A percentile compares a stretch with the other conserved stretches of the same genome.
Conservation (phyloP, 2,888 invertebrate species). For the Zhengitettix transpicula region DNA sequence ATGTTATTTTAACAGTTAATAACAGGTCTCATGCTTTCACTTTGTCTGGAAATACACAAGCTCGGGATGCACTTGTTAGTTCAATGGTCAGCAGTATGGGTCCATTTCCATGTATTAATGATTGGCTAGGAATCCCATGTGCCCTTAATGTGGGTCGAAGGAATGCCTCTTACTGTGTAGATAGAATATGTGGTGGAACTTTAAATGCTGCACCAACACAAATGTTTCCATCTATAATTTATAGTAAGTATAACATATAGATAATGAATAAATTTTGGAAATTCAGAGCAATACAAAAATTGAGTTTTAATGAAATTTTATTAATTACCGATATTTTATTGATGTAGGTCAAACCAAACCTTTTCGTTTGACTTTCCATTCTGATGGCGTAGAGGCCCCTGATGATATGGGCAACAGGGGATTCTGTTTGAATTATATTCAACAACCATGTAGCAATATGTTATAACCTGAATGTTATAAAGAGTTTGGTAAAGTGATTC, state of each 20-base stretch:
- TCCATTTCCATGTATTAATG: constrained; percentile 54
- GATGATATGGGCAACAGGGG: constrained; percentile 59
- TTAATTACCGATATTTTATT: too few relatives aligned
- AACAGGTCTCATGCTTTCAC: constrained; percentile 60
- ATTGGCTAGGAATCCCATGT: constrained; percentile 69
- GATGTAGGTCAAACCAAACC: constrained; percentile 58
- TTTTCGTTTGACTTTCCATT: constrained; percentile 60
- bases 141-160: constrained; percentile 49
- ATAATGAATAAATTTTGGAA: too few relatives aligned
- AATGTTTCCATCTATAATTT: constrained; percentile 41
- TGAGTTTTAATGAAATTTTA: too few relatives aligned
- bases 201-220: constrained; percentile 57
- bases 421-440: constrained; percentile 68
- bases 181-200: constrained; percentile 68
- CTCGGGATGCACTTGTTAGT: constrained; percentile 21
- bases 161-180: constrained; percentile 49
- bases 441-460: constrained; percentile 62
- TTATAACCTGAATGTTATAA: too few relatives aligned
- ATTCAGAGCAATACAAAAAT: too few relatives aligned
- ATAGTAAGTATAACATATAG: constrained; percentile 40
- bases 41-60: constrained; percentile 56
- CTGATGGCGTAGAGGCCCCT: constrained; percentile 61
- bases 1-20: constrained; percentile 33
- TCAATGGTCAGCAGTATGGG: constrained; percentile 52
- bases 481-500: too few relatives aligned